phyloP scores from a whole-genome alignment of 2,113 vertebrate species.

The Hylia prasina region DNA sequence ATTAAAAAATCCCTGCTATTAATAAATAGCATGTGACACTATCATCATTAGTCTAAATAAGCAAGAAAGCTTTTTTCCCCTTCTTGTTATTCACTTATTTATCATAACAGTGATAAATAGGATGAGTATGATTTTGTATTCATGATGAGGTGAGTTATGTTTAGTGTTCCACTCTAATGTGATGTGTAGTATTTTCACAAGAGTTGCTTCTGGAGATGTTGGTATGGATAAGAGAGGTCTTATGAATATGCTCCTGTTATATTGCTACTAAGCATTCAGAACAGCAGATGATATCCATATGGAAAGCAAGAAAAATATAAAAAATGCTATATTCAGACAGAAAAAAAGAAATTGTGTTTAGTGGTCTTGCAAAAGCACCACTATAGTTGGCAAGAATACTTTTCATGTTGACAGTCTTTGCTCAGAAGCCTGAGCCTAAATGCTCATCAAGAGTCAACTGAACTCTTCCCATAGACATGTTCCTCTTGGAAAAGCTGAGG shows the following conservation, averaged over 20 bases:
- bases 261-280: background rate
- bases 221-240: background rate
- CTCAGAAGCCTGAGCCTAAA: constrained; percentile 22
- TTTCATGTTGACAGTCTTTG: constrained; percentile 26
- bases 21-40: background rate
- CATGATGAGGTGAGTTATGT: background rate
- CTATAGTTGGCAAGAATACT: background rate
- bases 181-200: background rate
- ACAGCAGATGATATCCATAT: constrained; percentile 52
- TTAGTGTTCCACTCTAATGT: background rate
- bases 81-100: background rate
- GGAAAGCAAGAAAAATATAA: constrained; percentile 22
- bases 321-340: background rate
- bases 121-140: background rate
- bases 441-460: constrained; percentile 17
- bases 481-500: constrained; percentile 36
- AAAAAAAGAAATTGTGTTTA: constrained; percentile 17
- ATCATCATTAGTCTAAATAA: background rate
- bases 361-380: constrained; percentile 39
- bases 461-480: background rate
- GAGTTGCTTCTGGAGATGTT: background rate
- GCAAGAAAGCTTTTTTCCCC: background rate
- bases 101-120: background rate
- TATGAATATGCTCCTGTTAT: background rate
- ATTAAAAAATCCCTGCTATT: background rate